Evolutionary conservation across 2,888 invertebrate species (phyloP).

Genomic region (Microdon myrmicae): DNA sequence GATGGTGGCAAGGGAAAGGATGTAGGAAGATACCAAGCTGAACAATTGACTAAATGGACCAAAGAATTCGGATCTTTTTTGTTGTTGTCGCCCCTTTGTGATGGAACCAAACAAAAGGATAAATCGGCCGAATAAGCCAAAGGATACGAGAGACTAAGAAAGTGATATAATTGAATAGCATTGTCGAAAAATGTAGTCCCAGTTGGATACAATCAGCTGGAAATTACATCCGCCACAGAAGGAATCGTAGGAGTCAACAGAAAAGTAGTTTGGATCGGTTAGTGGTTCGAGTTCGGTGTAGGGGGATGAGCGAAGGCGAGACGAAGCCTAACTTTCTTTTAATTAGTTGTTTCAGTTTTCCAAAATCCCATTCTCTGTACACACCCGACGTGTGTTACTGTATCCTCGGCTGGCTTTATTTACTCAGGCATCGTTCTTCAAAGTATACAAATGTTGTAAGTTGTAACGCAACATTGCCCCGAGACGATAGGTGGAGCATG

Average conservation of each 20-base stretch:
- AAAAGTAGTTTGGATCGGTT: constrained; percentile 17
- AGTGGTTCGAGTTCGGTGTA: not conserved
- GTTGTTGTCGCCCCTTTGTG: not conserved
- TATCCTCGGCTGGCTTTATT: constrained; percentile 32
- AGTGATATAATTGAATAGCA: constrained; percentile 51
- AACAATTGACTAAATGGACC: constrained; percentile 45
- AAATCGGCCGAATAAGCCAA: constrained; percentile 6
- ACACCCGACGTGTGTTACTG: constrained; percentile 17
- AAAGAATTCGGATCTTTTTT: not conserved
- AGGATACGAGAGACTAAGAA: constrained; percentile 22
- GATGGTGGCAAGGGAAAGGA: not conserved
- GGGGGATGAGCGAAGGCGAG: not conserved
- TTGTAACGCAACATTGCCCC: constrained; percentile 20
- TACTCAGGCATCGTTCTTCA: constrained; percentile 34
- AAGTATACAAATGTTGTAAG: constrained; percentile 40
- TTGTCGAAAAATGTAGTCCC: constrained; percentile 48
- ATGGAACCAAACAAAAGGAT: constrained; percentile 41
- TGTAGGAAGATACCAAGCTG: constrained; percentile 24
- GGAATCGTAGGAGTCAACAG: constrained; percentile 39
- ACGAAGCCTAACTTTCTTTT: constrained; percentile 36
- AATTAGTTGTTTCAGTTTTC: constrained; percentile 50
- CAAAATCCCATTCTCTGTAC: no score
- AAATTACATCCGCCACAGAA: constrained; percentile 48
- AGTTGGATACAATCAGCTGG: constrained; percentile 37
- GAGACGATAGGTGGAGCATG: not conserved